phyloP scores from a whole-genome alignment of 2,888 invertebrate species.

The Ectropis crepuscularia region DNA sequence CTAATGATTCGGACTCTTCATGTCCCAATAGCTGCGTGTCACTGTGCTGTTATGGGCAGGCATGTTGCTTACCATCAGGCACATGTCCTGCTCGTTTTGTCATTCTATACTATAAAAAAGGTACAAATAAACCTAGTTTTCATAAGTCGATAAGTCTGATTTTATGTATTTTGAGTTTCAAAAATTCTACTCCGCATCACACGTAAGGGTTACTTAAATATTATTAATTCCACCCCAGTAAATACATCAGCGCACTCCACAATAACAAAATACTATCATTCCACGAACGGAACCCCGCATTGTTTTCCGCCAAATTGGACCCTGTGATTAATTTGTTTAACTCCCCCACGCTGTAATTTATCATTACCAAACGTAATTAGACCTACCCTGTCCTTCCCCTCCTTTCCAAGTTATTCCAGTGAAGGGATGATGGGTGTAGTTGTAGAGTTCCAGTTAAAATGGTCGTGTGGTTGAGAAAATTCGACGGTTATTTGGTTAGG shows the following conservation, averaged over 20 bases:
- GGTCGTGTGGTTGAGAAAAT: conserved; percentile 54
- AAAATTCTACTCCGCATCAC: too few relatives aligned
- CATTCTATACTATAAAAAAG: too few relatives aligned
- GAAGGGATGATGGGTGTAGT: conserved; percentile 22
- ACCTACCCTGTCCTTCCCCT: conserved; percentile 39
- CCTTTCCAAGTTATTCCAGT: conserved; percentile 25
- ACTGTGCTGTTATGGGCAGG: too few relatives aligned
- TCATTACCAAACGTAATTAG: conserved; percentile 58
- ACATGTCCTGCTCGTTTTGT: too few relatives aligned
- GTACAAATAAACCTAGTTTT: too few relatives aligned
- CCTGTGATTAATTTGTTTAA: conserved; percentile 79
- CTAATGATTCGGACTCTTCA: too few relatives aligned
- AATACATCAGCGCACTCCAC: conserved; percentile 43
- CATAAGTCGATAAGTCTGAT: too few relatives aligned
- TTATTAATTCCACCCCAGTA: conserved; percentile 28
- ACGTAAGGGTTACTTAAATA: conserved; percentile 3
- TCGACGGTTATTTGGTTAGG: conserved; percentile 73
- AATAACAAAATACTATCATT: conserved; percentile 65
- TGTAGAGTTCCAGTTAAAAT: conserved; percentile 46
- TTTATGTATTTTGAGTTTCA: too few relatives aligned
- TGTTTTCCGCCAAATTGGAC: conserved; percentile 82
- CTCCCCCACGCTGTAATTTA: conserved; percentile 76
- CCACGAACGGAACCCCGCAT: conserved; percentile 62
- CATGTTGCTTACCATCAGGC: too few relatives aligned
- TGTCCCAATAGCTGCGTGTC: too few relatives aligned